phyloP scores from a whole-genome alignment of 2,888 invertebrate genomes.

The Acheta domesticus region DNA sequence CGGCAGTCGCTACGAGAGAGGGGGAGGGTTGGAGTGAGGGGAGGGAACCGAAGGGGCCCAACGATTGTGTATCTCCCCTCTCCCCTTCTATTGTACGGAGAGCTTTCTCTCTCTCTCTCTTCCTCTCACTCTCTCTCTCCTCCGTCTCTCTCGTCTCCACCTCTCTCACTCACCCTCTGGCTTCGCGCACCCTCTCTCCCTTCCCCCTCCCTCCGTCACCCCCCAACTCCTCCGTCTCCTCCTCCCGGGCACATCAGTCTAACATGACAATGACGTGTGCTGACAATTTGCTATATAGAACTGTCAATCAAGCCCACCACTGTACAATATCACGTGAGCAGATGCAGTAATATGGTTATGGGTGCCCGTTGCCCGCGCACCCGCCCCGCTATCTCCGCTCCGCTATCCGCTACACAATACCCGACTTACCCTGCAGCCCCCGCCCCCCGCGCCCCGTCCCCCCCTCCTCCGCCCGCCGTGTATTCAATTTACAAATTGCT shows the following conservation, averaged over 20 bases:
- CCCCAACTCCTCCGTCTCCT: slow-evolving; percentile 11
- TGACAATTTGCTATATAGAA: slow-evolving; percentile 23
- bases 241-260: slow-evolving; percentile 7
- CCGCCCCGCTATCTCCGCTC: slow-evolving; percentile 18
- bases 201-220: background rate
- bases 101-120: background rate
- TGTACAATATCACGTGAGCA: slow-evolving; percentile 1
- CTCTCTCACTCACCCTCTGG: background rate
- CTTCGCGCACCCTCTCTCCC: background rate
- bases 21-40: background rate
- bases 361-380: slow-evolving; percentile 18
- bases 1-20: background rate
- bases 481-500: slow-evolving; percentile 39
- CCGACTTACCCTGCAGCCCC: background rate
- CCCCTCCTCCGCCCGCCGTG: slow-evolving; percentile 12
- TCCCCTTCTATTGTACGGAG: background rate
- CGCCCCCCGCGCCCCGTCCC: background rate
- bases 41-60: background rate
- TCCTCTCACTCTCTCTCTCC: background rate
- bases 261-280: slow-evolving; percentile 24
- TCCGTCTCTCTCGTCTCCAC: background rate
- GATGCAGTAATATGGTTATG: slow-evolving; percentile 10
- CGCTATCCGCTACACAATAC: background rate
- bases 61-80: background rate
- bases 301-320: slow-evolving; percentile 21